Evolutionary conservation across 35 echinoderm and acorn worm genomes (phyloP), one percentile per base, ranked within the genome.

Genomic region (Ptychodera flava): DNA sequence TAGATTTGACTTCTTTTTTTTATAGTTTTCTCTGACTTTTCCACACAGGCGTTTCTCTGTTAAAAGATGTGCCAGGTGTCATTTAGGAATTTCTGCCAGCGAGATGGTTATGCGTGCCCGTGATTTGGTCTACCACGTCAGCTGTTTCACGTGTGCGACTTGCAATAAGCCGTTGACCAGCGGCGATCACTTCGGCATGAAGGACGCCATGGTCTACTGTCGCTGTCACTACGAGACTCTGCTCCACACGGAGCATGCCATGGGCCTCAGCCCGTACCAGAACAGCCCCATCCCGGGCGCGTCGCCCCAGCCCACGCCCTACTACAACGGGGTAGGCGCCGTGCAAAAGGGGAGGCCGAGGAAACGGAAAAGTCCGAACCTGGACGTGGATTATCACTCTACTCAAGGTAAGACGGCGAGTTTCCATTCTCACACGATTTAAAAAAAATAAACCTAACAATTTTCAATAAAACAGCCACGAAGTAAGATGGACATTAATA

Each of bases 91-190:
- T 84, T 88, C 93, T n/a, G 90, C 96, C 1, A 91, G 90, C 76
- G 96, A 99, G 84, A 94, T 99, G 93, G 96, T 99, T 1, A 99
- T 99, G 96, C 78, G 96, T 32, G 96, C 96, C 22, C 90, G 93
- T 15, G 90, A 91, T 6, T 82, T 99, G 1, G 96, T 99, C 31
- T 99, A 90, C 79, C 96, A 99, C 38, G 90, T 99, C 32, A 31
- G 87, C 35, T 99, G 96, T 84, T 99, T 99, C 82, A 94, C 93
- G 31, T 99, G 96, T 78, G 87, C 90, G 16, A 79, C 83, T 0
- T 99, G 96, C 88, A 99, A 88, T 76, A 85, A 85, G 36, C 84
- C 90, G 31, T 83, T 99, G 32, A 92, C 85, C 81, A 88, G 92
- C 14, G 96, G 96, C 0, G 96, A 99, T 80, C 93, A 99, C 79